Evolutionary conservation across 2,888 invertebrate species (phyloP).

Genomic region (Lithophane semibrunnea): DNA sequence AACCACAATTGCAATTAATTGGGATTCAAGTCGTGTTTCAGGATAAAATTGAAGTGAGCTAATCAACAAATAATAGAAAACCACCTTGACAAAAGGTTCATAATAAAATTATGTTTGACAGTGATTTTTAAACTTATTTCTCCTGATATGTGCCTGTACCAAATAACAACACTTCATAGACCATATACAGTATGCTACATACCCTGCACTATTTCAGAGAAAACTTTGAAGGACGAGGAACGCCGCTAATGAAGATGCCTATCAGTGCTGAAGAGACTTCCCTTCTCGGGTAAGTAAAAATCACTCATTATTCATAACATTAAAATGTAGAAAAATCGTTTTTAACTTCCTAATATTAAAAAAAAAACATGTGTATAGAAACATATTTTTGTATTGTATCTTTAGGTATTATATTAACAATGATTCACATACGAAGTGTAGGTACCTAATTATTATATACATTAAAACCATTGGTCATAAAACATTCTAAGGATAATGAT

Average conservation of each 20-base stretch:
- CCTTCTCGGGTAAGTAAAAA: slow-evolving; percentile 94
- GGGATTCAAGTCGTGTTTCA: background rate
- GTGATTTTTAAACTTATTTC: background rate
- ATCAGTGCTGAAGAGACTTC: slow-evolving; percentile 96
- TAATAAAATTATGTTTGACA: background rate
- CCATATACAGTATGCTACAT: slow-evolving; percentile 73
- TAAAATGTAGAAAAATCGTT: background rate
- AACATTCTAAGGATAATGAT: background rate
- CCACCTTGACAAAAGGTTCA: background rate
- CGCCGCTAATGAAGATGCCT: slow-evolving; percentile 91
- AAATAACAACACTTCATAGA: slow-evolving; percentile 70
- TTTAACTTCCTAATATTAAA: background rate
- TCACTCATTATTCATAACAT: slow-evolving; percentile 31
- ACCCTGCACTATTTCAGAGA: slow-evolving; percentile 82
- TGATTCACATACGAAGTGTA: background rate
- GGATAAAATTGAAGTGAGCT: background rate
- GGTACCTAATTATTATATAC: background rate
- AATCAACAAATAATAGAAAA: background rate
- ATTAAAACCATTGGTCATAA: background rate
- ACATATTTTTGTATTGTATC: background rate
- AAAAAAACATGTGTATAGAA: background rate
- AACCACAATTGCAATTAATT: background rate
- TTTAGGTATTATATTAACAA: background rate
- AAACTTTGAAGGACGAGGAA: slow-evolving; percentile 57
- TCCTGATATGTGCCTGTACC: slow-evolving; percentile 58